Evolutionary conservation across 2,797 vertebrate genomes (phyloP), one percentile per base, ranked within the genome.

Genomic region (Otolemur crassicaudatus): DNA sequence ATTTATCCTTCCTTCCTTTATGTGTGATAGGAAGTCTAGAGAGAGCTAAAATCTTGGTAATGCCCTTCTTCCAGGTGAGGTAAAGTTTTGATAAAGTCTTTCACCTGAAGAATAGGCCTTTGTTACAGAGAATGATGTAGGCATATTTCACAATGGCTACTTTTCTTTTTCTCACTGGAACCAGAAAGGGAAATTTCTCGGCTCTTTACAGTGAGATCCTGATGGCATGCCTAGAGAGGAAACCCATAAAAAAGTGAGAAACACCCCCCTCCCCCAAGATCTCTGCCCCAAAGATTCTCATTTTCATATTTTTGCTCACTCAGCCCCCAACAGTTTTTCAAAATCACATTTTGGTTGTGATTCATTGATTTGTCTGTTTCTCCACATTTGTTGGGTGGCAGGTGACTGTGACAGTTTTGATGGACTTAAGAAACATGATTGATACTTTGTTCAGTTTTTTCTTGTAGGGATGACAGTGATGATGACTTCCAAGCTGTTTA

Each of bases 11-110:
- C 6, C 8, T 11, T 1, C 17, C 40, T 86, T 77, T 82, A 34
- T 85, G 12, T 91, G 46, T 90, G n/a, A 77, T 20, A 43, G 25
- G 29, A 83, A 27, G 49, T 17, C 40, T 90, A 34, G 22, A 73
- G 29, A 37, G 43, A 34, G 14, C 37, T 94, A 25, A 46, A 77
- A 46, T 73, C 58, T 83, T 67, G 37, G 17, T 73, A 81, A 53
- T 60, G 23, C 17, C 49, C 31, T 85, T 73, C 12, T 19, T 11
- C 5, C 3, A 77, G 37, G 10, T 73, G 29, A 82, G 6, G 13
- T 73, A 72, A 82, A 12, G 8, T 77, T 94, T 73, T 93, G n/a
- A 34, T 82, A 72, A 91, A 94, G 3, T 73, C 23, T 86, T 80
- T 94, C 20, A n/a, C 20, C 27, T 73, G 22, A 60, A 87, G 49